Percentiles rank a stretch among this genome's conserved stretches.
Conservation (phyloP, 2,797 vertebrate genomes). For the Zenarchopterus dispar region DNA sequence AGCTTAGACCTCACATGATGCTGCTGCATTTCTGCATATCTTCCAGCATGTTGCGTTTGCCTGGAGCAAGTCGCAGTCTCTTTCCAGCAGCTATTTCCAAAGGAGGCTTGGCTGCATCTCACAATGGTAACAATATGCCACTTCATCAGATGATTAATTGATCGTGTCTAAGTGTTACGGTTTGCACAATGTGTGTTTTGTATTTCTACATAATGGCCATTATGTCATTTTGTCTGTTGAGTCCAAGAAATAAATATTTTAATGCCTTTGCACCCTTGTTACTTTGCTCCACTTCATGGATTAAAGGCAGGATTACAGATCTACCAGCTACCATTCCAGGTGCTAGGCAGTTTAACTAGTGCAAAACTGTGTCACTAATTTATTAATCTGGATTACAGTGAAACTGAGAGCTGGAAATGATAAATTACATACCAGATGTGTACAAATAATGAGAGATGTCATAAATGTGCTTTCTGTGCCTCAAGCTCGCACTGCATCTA, state of each 20-base stretch:
- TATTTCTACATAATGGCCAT: constrained; percentile 14
- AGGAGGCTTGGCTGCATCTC: constrained; percentile 56
- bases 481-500: constrained; percentile 78
- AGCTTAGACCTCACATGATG: background rate
- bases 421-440: background rate
- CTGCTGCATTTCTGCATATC: constrained; percentile 47
- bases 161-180: background rate
- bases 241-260: constrained; percentile 4
- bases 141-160: constrained; percentile 15
- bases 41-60: constrained; percentile 85
- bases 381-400: background rate
- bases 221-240: constrained; percentile 2
- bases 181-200: constrained; percentile 19
- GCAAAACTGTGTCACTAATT: background rate
- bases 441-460: background rate
- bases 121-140: constrained; percentile 77
- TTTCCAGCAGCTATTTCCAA: constrained; percentile 71
- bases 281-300: constrained; percentile 39
- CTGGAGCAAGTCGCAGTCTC: constrained; percentile 76
- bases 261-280: constrained; percentile 4
- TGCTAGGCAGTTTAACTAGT: constrained; percentile 33
- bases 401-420: background rate
- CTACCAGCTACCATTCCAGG: constrained; percentile 30
- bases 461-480: constrained; percentile 20
- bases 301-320: constrained; percentile 65